Percentiles rank a stretch among this genome's conserved stretches.
These are phyloP conservation scores for Drosophila histrio DNA, from an alignment of 2,888 invertebrate genomes.

Conservation along the genomic window DNA sequence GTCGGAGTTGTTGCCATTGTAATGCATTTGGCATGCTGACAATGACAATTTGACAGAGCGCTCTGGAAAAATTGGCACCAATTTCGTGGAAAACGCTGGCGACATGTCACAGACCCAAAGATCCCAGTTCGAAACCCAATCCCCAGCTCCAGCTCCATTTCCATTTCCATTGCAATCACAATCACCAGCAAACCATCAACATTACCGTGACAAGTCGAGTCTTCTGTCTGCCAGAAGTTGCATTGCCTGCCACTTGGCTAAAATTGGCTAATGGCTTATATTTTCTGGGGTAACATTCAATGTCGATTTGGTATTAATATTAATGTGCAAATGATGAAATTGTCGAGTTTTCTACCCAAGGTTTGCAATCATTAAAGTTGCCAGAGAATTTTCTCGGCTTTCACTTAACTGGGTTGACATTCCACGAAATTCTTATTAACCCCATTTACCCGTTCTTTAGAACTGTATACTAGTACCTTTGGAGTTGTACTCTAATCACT, in stretches of 20 bases:
- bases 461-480: neutral
- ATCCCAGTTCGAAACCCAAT: neutral
- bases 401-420: neutral
- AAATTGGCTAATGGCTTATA: conserved; percentile 77
- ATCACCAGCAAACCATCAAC: conserved; percentile 18
- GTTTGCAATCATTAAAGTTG: neutral
- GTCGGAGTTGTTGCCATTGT: conserved; percentile 60
- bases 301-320: conserved; percentile 57
- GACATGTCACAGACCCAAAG: conserved; percentile 70
- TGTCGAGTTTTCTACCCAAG: conserved; percentile 4
- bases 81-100: conserved; percentile 75
- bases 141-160: neutral
- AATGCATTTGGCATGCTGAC: conserved; percentile 82
- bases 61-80: conserved; percentile 81
- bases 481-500: conserved; percentile 14
- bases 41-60: conserved; percentile 83
- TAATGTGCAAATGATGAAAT: conserved; percentile 64
- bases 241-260: conserved; percentile 11
- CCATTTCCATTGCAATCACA: conserved; percentile 6
- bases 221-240: conserved; percentile 24
- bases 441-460: neutral
- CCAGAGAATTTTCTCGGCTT: no score
- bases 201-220: conserved; percentile 27
- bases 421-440: no score
- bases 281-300: conserved; percentile 37